Evolutionary conservation across 1,140 invertebrate species (phyloP), one percentile per base, ranked within the genome.

Genomic region (Aphelenchoides besseyi): DNA sequence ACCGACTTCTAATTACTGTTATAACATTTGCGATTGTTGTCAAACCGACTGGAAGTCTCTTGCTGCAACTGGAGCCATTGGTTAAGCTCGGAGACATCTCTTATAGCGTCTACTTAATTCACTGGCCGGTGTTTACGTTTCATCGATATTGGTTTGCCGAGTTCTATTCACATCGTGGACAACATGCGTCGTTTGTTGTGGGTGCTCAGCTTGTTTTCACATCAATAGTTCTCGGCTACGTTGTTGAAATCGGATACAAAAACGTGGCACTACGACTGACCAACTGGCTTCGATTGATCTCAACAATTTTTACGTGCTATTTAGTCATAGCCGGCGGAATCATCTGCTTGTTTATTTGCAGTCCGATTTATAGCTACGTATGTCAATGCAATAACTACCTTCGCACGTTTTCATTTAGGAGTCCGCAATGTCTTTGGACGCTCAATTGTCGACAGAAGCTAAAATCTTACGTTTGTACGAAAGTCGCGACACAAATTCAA

Each of bases 71-170:
- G 18, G 55, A 59, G 5, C 18, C 18, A 8, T 5, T 59, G 5
- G 55, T 59, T 59, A 8, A 8, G 5, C 55, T 59, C 55, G 55
- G 55, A 5, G 55, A 59, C 55, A 59, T 59, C 55, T 8, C 5
- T 33, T 59, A 59, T 33, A 8, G 5, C 12, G 18, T 59, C 18
- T 59, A 59, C 18, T 59, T 59, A 23, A 23, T 59, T 28, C 55
- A 59, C 18, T 59, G 55, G 55, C 55, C 55, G 18, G 5, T 59
- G 5, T 59, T 59, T 23, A 59, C 55, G 18, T 23, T 59, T 23
- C 18, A 59, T 18, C 5, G 55, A 12, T 59, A 59, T 59, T 59
- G 55, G 55, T 59, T 59, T 33, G 26, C 55, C 5, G 55, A 59
- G 32, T 8, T 18, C 5, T 59, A 59, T 33, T 33, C 12, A 18